These are phyloP conservation scores for Tribolium castaneum DNA, from an alignment of 1,140 invertebrate genomes.

Conservation along the genomic window DNA sequence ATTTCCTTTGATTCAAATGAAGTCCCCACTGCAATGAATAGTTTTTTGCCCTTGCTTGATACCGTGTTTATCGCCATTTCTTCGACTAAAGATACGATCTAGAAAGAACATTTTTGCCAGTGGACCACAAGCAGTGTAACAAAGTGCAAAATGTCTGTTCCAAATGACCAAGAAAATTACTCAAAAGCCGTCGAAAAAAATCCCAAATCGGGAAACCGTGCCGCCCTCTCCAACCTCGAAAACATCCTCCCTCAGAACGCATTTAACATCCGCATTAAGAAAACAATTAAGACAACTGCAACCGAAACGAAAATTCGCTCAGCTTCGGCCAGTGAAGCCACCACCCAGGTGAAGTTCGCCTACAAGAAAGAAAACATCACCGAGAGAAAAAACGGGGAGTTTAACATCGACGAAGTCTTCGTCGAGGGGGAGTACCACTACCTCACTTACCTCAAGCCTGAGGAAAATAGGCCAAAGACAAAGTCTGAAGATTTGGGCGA, in stretches of 20 bases:
- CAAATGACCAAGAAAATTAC: neutral
- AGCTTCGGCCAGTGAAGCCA: neutral
- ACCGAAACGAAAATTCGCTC: neutral
- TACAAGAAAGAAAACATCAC: neutral
- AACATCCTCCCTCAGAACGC: neutral
- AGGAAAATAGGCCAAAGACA: neutral
- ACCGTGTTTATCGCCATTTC: no score
- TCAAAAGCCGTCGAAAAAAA: neutral
- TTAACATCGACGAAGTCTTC: neutral
- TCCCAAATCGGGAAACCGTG: neutral
- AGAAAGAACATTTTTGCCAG: no score
- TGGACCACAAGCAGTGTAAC: no score
- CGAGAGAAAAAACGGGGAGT: neutral
- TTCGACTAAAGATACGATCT: no score
- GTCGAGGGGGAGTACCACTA: neutral
- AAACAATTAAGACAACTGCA: no score
- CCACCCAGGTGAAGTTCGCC: neutral
- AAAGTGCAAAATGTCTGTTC: neutral
- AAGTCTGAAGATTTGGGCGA: neutral
- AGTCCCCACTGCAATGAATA: no score
- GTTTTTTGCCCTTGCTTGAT: no score
- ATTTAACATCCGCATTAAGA: neutral
- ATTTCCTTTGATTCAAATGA: no score
- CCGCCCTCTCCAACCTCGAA: neutral
- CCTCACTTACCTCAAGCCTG: neutral